Conservation (phyloP, 2,888 invertebrate genomes). For the Drosophila demipolita region DNA sequence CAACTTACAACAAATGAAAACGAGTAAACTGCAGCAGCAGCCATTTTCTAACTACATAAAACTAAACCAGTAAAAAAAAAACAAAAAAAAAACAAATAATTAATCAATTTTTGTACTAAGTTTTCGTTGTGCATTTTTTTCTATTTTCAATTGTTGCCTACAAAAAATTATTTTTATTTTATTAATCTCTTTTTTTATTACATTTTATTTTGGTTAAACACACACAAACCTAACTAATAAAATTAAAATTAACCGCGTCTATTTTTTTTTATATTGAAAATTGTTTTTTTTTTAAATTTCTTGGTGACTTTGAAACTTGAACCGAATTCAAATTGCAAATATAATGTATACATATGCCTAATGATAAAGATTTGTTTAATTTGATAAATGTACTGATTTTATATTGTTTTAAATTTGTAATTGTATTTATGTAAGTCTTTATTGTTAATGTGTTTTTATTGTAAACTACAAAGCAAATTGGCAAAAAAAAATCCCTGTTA, state of each 20-base stretch:
- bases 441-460: constrained; percentile 79
- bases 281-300: constrained; percentile 48
- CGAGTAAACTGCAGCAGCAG: constrained; percentile 56
- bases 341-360: constrained; percentile 68
- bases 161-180: constrained; percentile 29
- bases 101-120: constrained; percentile 50
- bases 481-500: constrained; percentile 63
- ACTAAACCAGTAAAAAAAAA: constrained; percentile 43
- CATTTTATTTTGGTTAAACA: constrained; percentile 48
- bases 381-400: constrained; percentile 78
- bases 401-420: constrained; percentile 80
- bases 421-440: constrained; percentile 70
- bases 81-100: constrained; percentile 34
- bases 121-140: constrained; percentile 55
- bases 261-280: constrained; percentile 23
- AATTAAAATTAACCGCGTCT: constrained; percentile 48
- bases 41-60: constrained; percentile 71
- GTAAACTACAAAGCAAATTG: constrained; percentile 72
- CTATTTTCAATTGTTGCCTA: constrained; percentile 40
- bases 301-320: constrained; percentile 71
- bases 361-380: constrained; percentile 74
- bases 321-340: constrained; percentile 73
- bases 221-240: constrained; percentile 64
- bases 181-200: constrained; percentile 27
- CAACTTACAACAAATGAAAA: constrained; percentile 19